Base-by-base conservation (phyloP, 2,113 vertebrate species). In the Aptenodytes forsteri region DNA sequence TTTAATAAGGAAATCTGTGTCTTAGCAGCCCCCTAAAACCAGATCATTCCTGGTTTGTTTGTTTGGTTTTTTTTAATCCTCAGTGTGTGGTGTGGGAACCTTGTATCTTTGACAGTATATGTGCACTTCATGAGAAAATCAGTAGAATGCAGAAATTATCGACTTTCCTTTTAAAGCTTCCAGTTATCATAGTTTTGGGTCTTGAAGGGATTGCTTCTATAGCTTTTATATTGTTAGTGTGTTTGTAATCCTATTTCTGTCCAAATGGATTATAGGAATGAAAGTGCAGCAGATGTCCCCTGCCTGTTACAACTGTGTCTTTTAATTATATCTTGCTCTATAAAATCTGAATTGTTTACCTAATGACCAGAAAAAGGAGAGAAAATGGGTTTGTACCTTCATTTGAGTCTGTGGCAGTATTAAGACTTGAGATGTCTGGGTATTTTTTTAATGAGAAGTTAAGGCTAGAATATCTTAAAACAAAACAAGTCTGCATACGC, bases 171-270 rank as follows among this genome's bases (percentile, higher is more conserved):
- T 34, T 73, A 77, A 75, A 77, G n/a, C 27, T 94, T 67, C 21
- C 17, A 59, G 29, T 82, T 91, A 55, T 17, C 72, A 6, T 47
- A 69, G 44, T 82, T 95, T 85, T 26, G 65, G 22, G 54, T 9
- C 70, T 91, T 75, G 67, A 84, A 89, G 69, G 49, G 67, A 71
- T 96, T 96, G 80, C 64, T 87, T 93, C 54, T 85, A 5, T 92
- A 85, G 91, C 77, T 89, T 95, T 95, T 89, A 67, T 91, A 72
- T 89, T 82, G 94, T 89, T 94, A 92, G 87, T 49, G 49, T 95
- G 89, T 89, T 95, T 87, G 91, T 96, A 97, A 97, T 97, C 94
- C 94, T 96, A 50, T 96, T 95, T 96, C 81, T 49, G 86, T 84
- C 83, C 90, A 89, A 86, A 95, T 95, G 62, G 95, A 87, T 97